Percentiles rank a stretch among this genome's conserved stretches.
Evolutionary conservation across 2,888 invertebrate genomes (phyloP).

Genomic region (Heteromurus nitidus): DNA sequence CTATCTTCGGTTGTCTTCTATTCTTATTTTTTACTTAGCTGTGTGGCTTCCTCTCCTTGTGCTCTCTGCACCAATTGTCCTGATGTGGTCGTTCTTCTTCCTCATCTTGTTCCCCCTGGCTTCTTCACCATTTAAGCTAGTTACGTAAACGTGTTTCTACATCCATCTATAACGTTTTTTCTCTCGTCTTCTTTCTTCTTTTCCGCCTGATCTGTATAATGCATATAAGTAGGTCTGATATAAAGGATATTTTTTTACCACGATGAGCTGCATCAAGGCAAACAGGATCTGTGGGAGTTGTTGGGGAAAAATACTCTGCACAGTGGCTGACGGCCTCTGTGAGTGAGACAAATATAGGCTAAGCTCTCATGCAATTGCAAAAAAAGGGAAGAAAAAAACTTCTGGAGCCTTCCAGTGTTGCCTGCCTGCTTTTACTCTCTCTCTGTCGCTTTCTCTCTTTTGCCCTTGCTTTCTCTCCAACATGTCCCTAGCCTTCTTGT

Average conservation of each 20-base stretch:
- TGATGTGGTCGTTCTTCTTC: constrained; percentile 1
- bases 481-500: constrained; percentile 19
- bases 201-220: too few species aligned
- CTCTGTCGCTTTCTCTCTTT: constrained; percentile 6
- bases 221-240: too few species aligned
- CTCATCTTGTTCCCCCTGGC: constrained; percentile 13
- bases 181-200: constrained; percentile 4
- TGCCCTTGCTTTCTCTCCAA: neutral
- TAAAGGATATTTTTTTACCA: too few species aligned
- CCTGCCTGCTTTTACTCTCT: neutral
- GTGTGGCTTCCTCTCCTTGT: neutral
- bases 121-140: constrained; percentile 21
- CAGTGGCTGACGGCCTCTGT: constrained; percentile 36
- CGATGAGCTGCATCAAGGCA: constrained; percentile 23
- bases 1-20: constrained; percentile 27
- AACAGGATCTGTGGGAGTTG: constrained; percentile 57
- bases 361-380: constrained; percentile 5
- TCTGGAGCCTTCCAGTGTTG: neutral
- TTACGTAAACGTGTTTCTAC: constrained; percentile 7
- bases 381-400: constrained; percentile 16
- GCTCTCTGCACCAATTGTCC: neutral
- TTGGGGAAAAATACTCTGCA: constrained; percentile 33
- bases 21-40: neutral
- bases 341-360: constrained; percentile 46
- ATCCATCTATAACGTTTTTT: neutral